Evolutionary conservation across 2,888 invertebrate genomes (phyloP).

Genomic region (Caenorhabditis becei): DNA sequence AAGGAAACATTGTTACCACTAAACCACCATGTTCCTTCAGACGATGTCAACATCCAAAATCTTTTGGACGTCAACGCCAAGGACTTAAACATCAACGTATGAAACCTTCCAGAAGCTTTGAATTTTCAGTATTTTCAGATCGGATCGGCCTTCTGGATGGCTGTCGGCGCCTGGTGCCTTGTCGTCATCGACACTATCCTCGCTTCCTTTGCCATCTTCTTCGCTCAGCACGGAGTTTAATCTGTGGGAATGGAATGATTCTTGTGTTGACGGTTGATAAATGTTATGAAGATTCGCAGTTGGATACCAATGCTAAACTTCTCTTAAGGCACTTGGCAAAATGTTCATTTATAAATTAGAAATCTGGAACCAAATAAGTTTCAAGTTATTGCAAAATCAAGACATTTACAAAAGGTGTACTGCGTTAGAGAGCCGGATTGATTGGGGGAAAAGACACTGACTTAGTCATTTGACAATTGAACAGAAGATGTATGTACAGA

Average conservation of each 20-base stretch:
- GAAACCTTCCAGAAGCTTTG: not conserved
- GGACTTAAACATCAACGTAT: slow-evolving; percentile 51
- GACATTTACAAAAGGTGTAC: not conserved
- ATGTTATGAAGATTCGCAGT: too few species aligned
- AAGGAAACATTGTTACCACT: not conserved
- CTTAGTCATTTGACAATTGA: not conserved
- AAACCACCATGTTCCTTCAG: slow-evolving; percentile 2
- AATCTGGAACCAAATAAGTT: not conserved
- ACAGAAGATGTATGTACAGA: not conserved
- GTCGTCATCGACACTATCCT: slow-evolving; percentile 54
- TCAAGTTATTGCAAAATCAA: not conserved
- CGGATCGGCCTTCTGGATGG: slow-evolving; percentile 60
- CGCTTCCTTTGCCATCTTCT: slow-evolving; percentile 59
- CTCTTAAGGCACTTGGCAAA: too few species aligned
- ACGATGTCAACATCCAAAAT: slow-evolving; percentile 34
- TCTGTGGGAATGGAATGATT: slow-evolving; percentile 5
- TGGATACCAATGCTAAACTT: too few species aligned
- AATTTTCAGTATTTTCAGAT: slow-evolving; percentile 33
- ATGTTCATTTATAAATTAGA: slow-evolving; percentile 3
- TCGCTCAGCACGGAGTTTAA: slow-evolving; percentile 59
- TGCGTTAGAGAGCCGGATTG: not conserved
- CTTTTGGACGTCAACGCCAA: slow-evolving; percentile 19
- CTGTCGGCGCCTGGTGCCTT: slow-evolving; percentile 57
- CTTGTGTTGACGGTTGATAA: slow-evolving; percentile 2
- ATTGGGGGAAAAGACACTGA: not conserved